Base-by-base conservation (phyloP, 2,888 invertebrate species). In the Harpagoxenus sublaevis region DNA sequence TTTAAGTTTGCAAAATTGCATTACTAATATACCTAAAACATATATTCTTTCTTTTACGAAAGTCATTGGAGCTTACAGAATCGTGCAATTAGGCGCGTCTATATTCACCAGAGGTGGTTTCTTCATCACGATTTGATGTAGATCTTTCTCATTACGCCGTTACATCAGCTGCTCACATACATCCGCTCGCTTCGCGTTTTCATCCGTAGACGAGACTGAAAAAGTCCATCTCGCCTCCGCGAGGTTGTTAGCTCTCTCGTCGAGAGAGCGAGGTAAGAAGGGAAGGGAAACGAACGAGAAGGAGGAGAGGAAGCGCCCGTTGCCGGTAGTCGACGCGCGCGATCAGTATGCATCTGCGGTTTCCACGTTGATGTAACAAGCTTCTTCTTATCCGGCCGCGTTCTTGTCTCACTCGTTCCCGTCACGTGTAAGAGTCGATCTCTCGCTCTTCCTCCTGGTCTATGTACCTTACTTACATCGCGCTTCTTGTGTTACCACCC, bases 331-430 rank as follows among this genome's bases (percentile, higher is more conserved):
- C 66, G 5, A 68, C 48, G 57, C 71, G 57, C 57, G 71, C 57
- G 90, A 93, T 94, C 93, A 93, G 93, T 93, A 94, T 93, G 93
- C 93, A 92, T 91, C 90, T 83, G 86, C 84, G 88, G 89, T 92
- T 89, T 87, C 84, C 88, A 74, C 85, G 63, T 73, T 75, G 86
- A 77, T 92, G 90, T 93, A 94, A 93, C 93, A 92, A 93, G 91
- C 89, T 91, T 87, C 82, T 75, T 68, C 45, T 81, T 73, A 81
- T 73, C 60, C 74, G 28, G 45, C 51, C 12, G 42, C 35, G 75
- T 70, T 65, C 77, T 77, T 65, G 66, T 70, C 83, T 73, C 81
- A 53, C 86, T 79, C 77, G 48, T 71, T 71, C 62, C 63, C 23
- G 12, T 73, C 48, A 62, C 28, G 18, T 45, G 45, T 23, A 23